Conservation (phyloP, 2,113 vertebrate species). For the Peucedramus taeniatus region DNA sequence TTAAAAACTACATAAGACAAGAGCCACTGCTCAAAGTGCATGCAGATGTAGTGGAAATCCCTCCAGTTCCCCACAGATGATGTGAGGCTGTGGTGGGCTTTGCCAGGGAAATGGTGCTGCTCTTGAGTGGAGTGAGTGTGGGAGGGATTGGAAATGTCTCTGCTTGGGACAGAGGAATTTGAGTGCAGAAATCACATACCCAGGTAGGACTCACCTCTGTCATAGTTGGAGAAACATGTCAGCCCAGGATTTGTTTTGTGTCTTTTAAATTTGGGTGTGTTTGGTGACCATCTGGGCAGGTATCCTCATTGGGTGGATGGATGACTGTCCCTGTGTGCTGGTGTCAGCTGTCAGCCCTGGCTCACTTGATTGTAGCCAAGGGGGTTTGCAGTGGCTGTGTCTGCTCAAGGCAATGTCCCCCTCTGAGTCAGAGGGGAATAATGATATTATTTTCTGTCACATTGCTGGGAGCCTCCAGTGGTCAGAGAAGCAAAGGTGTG, state of each 20-base stretch:
- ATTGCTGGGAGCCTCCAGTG: background rate
- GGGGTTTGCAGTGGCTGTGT: background rate
- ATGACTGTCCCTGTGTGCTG: background rate
- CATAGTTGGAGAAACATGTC: fast-evolving
- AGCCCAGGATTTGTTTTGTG: background rate
- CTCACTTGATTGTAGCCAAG: fast-evolving
- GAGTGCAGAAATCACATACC: background rate
- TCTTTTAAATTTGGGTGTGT: background rate
- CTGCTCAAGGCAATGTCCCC: fast-evolving
- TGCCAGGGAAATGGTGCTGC: background rate
- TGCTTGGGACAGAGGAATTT: background rate
- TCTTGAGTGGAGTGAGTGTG: background rate
- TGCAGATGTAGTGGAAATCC: background rate
- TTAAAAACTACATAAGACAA: background rate
- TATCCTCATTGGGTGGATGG: fast-evolving
- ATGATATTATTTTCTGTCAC: background rate
- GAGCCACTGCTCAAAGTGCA: background rate
- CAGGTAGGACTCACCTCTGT: fast-evolving
- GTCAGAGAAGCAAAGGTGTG: background rate
- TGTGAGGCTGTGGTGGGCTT: background rate
- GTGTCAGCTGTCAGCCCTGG: background rate
- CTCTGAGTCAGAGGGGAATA: background rate
- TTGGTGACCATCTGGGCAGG: background rate
- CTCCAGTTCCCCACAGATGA: background rate
- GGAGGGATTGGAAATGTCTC: background rate